Base-by-base conservation (phyloP, 2,113 vertebrate species). In the Chlamydotis undulata region DNA sequence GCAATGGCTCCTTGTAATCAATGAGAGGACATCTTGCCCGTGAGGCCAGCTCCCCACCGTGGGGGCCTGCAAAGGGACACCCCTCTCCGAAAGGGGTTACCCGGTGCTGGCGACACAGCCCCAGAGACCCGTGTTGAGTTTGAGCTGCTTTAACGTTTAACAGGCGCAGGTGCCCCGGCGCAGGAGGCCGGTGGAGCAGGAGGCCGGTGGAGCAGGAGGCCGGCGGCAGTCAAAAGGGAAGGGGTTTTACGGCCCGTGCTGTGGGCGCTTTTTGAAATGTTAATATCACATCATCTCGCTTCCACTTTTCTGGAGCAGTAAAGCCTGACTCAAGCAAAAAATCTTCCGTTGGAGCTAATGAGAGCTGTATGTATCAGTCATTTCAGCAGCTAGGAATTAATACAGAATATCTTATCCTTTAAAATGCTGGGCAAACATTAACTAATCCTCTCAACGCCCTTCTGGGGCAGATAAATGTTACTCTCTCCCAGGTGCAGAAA, bases 371-470 rank as follows among this genome's bases (percentile, higher is more conserved):
- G 2, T 37, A 68, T 60, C 70, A n/a, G 47, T 37, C 65, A 79
- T 82, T 96, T 64, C 81, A 80, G 69, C 19, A 15, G 78, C 14
- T 10, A 18, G 76, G 87, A 87, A 82, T 87, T 90, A 92, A 92
- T 74, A 47, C 28, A 77, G 80, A 82, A 45, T 92, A 81, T 81
- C 83, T 94, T 90, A 89, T 76, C 28, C 89, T 69, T 90, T 69
- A 94, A 94, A 95, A 87, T 33, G 26, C 70, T 79, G 61, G 86
- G 78, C 67, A 96, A 94, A 90, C 83, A 94, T 96, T 93, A 94
- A 92, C 92, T 96, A 94, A 94, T 84, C 91, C 43, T 81, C 89
- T 95, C 85, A 91, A 61, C 80, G 50, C 76, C 76, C 79, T 77
- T 75, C 79, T 91, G 76, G 68, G 56, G 50, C 77, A 90, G 83